Evolutionary conservation across 1,140 invertebrate species (phyloP).

Genomic region (Drosophila leontia): DNA sequence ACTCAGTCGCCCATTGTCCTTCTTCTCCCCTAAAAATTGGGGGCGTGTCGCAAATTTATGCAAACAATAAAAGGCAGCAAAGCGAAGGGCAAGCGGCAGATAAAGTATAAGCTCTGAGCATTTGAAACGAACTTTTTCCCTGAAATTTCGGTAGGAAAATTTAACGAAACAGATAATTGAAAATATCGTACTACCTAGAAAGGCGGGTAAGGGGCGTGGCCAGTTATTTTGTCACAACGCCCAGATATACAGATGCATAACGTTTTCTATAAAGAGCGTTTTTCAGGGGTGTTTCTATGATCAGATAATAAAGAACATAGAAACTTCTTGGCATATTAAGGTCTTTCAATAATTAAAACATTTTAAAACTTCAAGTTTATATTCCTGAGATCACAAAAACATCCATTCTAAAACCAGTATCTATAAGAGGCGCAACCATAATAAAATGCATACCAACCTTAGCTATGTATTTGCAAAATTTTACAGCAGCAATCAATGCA

Average conservation of each 20-base stretch:
- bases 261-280: not conserved
- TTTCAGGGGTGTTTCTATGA: too few species aligned
- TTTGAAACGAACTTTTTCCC: constrained; percentile 24
- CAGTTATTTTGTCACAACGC: constrained; percentile 6
- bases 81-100: constrained; percentile 22
- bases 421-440: not conserved
- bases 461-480: constrained; percentile 2
- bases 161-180: constrained; percentile 26
- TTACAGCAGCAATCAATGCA: constrained; percentile 31
- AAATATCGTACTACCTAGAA: constrained; percentile 10
- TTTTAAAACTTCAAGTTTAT: not conserved
- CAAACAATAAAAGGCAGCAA: constrained; percentile 49
- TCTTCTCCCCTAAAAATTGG: constrained; percentile 9
- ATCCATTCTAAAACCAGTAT: constrained; percentile 2
- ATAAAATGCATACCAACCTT: constrained; percentile 4
- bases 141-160: constrained; percentile 1
- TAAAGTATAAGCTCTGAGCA: not conserved
- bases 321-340: not conserved
- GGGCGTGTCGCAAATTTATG: constrained; percentile 60
- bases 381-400: not conserved
- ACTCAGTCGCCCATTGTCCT: not conserved
- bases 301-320: not conserved
- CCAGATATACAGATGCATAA: not conserved
- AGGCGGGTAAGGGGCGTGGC: not conserved
- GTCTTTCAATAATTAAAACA: not conserved